These are phyloP conservation scores for Trichogramma dendrolimi DNA, from an alignment of 2,888 invertebrate genomes.

Conservation along the genomic window DNA sequence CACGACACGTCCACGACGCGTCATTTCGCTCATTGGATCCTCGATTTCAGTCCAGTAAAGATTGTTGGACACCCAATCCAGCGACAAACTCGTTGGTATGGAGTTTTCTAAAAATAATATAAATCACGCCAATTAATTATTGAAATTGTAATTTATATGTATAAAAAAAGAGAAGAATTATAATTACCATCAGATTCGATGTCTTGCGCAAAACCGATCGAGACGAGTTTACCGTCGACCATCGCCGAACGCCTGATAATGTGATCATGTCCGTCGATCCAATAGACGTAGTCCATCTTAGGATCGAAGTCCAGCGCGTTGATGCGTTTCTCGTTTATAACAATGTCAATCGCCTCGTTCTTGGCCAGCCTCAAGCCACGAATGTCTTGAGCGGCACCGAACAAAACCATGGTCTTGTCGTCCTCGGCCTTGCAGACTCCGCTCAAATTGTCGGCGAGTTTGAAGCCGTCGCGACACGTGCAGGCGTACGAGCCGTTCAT, in stretches of 20 bases:
- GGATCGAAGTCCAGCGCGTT: slow-evolving; percentile 90
- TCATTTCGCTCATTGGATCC: slow-evolving; percentile 59
- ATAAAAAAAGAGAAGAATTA: neutral
- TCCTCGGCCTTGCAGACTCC: slow-evolving; percentile 76
- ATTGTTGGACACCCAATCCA: slow-evolving; percentile 92
- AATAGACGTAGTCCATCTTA: slow-evolving; percentile 79
- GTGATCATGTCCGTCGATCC: slow-evolving; percentile 90
- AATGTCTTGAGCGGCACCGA: slow-evolving; percentile 84
- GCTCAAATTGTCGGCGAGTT: slow-evolving; percentile 68
- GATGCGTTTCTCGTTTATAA: slow-evolving; percentile 81
- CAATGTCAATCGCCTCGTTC: slow-evolving; percentile 70
- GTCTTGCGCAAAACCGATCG: slow-evolving; percentile 82
- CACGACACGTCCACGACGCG: slow-evolving; percentile 67
- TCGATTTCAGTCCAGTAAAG: slow-evolving; percentile 88
- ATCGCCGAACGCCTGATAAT: slow-evolving; percentile 89
- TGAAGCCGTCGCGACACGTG: slow-evolving; percentile 78
- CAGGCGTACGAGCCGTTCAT: slow-evolving; percentile 87
- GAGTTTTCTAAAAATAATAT: slow-evolving; percentile 58
- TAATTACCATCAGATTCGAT: slow-evolving; percentile 66
- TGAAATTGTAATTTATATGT: slow-evolving; percentile 2
- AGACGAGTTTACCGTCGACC: slow-evolving; percentile 63
- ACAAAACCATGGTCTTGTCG: slow-evolving; percentile 65
- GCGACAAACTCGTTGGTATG: slow-evolving; percentile 82
- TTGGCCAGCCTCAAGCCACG: slow-evolving; percentile 66
- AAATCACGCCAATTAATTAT: neutral